Conservation (phyloP, 1,140 invertebrate genomes). For the Drosophila navojoa region DNA sequence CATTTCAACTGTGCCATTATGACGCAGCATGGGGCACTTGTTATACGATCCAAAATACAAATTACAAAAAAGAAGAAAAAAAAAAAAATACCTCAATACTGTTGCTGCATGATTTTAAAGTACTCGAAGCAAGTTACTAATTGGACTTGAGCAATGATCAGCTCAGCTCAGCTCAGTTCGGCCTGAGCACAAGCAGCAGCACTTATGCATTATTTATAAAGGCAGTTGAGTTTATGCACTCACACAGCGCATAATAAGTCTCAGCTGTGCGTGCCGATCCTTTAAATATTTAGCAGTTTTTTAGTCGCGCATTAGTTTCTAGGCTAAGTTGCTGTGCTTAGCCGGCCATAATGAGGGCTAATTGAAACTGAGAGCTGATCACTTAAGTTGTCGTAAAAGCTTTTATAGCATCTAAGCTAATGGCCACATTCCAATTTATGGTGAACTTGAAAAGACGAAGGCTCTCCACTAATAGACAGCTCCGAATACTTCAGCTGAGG, state of each 20-base stretch:
- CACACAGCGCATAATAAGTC: too few relatives aligned
- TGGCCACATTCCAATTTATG: too few relatives aligned
- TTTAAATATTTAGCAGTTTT: not conserved
- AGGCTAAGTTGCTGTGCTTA: not conserved
- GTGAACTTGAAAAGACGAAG: not conserved
- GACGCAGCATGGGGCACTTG: not conserved
- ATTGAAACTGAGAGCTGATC: not conserved
- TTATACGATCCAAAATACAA: not conserved
- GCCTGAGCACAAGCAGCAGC: not conserved
- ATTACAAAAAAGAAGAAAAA: not conserved
- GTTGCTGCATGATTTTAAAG: not conserved
- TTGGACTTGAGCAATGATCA: not conserved
- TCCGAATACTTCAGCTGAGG: too few relatives aligned
- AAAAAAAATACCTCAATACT: not conserved
- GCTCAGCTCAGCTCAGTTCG: not conserved
- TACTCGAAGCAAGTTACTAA: not conserved
- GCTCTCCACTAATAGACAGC: not conserved
- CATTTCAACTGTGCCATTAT: not conserved
- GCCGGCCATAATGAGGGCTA: not conserved
- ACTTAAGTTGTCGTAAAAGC: too few relatives aligned
- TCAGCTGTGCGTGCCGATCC: not conserved
- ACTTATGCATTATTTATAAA: not conserved
- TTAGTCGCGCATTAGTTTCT: not conserved
- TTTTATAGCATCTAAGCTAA: too few relatives aligned
- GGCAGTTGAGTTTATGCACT: not conserved